Base-by-base conservation (phyloP, 1,140 invertebrate genomes). In the Drosophila cardini region DNA sequence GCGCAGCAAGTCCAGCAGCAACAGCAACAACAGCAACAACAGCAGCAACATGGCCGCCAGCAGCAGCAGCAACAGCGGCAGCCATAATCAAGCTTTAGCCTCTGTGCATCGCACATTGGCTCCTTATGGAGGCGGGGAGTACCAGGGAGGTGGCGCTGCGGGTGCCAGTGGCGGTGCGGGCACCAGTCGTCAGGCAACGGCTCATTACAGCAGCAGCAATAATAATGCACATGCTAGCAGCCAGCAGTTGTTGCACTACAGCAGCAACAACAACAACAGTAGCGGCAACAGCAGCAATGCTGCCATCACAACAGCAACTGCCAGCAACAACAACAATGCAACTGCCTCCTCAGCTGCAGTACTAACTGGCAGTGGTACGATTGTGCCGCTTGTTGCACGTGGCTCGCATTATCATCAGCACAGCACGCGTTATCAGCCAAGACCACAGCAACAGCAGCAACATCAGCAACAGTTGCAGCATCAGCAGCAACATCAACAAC, bases 311-410 rank as follows among this genome's bases (percentile, higher is more conserved):
- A 61, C 75, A 56, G 60, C 53, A 67, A 79, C 74, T 8, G 46
- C 69, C 60, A 77, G 55, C 52, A 82, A 79, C 72, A 78, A 85
- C 61, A 87, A 34, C 36, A 57, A 13, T 36, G 60, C 76, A 7
- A 72, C 75, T 13, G 76, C 83, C n/a, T 78, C 89, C 15, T 85
- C 81, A 36, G 72, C 89, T 16, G 89, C 89, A 9, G 81, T 87
- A n/a, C 61, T 83, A 21, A 83, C 77, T 6, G 87, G 83, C 57
- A 86, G 74, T 48, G 87, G 87, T 30, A 83, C 76, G 10, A 80
- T 90, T 52, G 78, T 90, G 10, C 84, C 84, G 43, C 36, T 89
- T 16, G 80, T 83, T 21, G 76, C 80, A 40, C 81, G 83, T 60
- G 75, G 82, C 36, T 70, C 85, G 6, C 78, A 83, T 62, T 73